These are phyloP conservation scores for Poecilobothrus nobilitatus DNA, from an alignment of 2,888 invertebrate species.

Conservation along the genomic window DNA sequence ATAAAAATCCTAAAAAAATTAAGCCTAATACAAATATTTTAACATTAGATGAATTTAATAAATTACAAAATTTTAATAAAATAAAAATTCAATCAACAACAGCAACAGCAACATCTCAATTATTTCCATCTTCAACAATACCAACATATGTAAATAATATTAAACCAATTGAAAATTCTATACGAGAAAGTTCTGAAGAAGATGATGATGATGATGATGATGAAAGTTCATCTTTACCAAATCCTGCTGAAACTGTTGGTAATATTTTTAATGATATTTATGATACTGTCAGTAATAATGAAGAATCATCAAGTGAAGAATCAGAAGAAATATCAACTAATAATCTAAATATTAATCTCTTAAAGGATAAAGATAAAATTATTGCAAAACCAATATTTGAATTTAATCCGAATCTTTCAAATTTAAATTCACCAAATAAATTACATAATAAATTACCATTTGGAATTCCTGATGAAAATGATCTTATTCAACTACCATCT, in stretches of 20 bases:
- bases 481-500: background rate
- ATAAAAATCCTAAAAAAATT: background rate
- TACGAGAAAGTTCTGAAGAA: background rate
- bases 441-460: background rate
- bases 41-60: background rate
- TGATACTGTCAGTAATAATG: conserved; percentile 10
- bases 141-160: background rate
- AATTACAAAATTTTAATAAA: background rate
- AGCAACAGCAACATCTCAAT: background rate
- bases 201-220: background rate
- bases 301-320: conserved; percentile 10
- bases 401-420: background rate
- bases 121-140: background rate
- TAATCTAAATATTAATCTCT: background rate
- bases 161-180: background rate
- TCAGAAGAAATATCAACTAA: background rate
- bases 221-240: background rate
- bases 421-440: background rate
- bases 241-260: conserved; percentile 7
- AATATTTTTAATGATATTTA: conserved; percentile 10
- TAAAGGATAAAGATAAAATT: background rate
- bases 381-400: background rate
- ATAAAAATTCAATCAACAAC: background rate
- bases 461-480: background rate
- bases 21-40: background rate